Evolutionary conservation across 2,888 invertebrate genomes (phyloP), one percentile per base, ranked within the genome.

Genomic region (Rosalia funebris): DNA sequence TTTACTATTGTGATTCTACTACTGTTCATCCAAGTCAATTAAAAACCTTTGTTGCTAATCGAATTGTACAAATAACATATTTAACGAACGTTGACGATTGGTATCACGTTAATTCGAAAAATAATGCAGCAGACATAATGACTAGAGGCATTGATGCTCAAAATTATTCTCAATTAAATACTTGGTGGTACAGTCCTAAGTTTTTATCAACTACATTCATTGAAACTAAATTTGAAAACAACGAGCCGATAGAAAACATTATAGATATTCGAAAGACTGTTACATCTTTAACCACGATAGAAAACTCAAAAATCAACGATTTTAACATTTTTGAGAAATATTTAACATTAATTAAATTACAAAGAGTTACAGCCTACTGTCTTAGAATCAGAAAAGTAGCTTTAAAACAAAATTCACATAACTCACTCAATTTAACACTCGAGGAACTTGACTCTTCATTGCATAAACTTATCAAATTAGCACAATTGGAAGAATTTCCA

Each of bases 1-100:
- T 53, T 5, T 46, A 39, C 9, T 65, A 59, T 54, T 45, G 45
- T n/a, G 65, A 67, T 53, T 65, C 65, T 10, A 56, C 53, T 12
- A 61, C 63, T 5, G 46, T 59, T 1, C 54, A 15, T 0, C 60
- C 66, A 1, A 50, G 52, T 42, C 17, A 15, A 9, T 57, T 65
- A 16, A 50, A 63, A 25, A 52, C 39, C 1, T 63, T 41, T 19
- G 57, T 63, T 14, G 55, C 59, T 9, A 54, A 62, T 20, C 1
- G 58, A 7, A 45, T 54, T 4, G 9, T 25, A 2, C 25, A 54
- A 15, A 54, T 54, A 11, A 34, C 34, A 31, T 11, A n/a, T 7
- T 32, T 54, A 5, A 16, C 54, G 1, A n/a, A 44, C 10, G 0
- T 1, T 3, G 12, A 32, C 9, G 16, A 32, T n/a, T 54, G 44